Percentiles rank a stretch among this genome's conserved stretches.
phyloP scores from a whole-genome alignment of 2,888 invertebrate genomes.

The Copidosoma aretas region DNA sequence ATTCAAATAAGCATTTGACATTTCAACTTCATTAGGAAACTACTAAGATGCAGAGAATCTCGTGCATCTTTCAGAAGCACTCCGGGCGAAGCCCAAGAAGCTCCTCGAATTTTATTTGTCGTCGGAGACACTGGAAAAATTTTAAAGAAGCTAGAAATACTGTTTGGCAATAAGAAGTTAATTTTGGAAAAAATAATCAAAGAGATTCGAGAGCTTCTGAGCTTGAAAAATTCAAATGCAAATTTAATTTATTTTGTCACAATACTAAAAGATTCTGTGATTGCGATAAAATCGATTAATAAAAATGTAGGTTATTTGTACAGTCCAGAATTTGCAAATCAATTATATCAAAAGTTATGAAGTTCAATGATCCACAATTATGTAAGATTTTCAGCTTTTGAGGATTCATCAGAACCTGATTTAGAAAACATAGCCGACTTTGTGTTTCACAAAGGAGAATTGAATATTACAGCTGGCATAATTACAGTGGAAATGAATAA shows the following conservation, averaged over 20 bases:
- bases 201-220: conserved; percentile 9
- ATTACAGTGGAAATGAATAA: not conserved
- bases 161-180: not conserved
- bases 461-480: not conserved
- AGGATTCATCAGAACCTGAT: not conserved
- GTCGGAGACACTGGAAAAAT: not conserved
- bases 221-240: not conserved
- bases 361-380: conserved; percentile 1
- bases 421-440: not conserved
- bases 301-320: no score
- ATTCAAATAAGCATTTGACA: no score
- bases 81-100: not conserved
- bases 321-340: conserved; percentile 5
- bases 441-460: no score
- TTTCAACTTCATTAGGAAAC: no score
- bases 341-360: not conserved
- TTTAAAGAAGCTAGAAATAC: not conserved
- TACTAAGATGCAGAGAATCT: no score
- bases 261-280: not conserved
- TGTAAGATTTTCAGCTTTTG: not conserved
- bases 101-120: not conserved
- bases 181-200: conserved; percentile 6
- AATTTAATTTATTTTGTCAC: conserved; percentile 12
- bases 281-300: no score
- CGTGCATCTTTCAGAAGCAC: no score